Evolutionary conservation across 1,140 invertebrate genomes (phyloP).

Genomic region (Mactra quadrangularis): DNA sequence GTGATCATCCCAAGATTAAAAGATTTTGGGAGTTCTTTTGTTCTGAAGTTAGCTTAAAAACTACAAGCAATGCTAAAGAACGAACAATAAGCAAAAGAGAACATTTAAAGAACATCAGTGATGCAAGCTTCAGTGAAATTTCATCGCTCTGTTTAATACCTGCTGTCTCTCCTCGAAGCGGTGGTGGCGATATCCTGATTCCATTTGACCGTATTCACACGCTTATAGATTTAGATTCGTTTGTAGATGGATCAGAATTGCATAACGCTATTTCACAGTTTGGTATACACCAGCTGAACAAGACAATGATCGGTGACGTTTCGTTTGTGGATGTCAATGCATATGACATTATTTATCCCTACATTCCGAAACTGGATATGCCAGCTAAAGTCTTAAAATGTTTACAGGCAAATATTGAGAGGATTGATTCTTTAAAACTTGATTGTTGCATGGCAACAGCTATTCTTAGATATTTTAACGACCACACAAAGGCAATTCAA

Average conservation of each 20-base stretch:
- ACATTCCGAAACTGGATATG: background rate
- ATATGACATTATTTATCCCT: background rate
- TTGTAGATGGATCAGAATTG: background rate
- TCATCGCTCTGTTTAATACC: too few species aligned
- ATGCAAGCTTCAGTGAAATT: too few species aligned
- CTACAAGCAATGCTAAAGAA: too few species aligned
- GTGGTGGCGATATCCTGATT: too few species aligned
- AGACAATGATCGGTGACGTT: background rate
- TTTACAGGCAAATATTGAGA: background rate
- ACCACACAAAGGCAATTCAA: background rate
- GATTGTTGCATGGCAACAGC: background rate
- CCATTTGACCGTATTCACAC: background rate
- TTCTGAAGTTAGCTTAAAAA: too few species aligned
- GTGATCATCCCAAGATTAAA: too few species aligned
- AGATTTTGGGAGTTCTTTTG: too few species aligned
- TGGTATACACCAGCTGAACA: background rate
- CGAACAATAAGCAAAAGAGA: too few species aligned
- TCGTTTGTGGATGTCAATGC: background rate
- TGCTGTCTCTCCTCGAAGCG: too few species aligned
- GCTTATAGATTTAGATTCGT: background rate
- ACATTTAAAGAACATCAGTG: too few species aligned
- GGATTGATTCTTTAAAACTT: background rate
- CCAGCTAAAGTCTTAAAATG: background rate
- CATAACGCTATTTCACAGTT: background rate
- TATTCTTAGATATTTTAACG: background rate